Percentiles rank a stretch among this genome's conserved stretches.
phyloP scores from a whole-genome alignment of 2,797 vertebrate species.

The Peromyscus eremicus region DNA sequence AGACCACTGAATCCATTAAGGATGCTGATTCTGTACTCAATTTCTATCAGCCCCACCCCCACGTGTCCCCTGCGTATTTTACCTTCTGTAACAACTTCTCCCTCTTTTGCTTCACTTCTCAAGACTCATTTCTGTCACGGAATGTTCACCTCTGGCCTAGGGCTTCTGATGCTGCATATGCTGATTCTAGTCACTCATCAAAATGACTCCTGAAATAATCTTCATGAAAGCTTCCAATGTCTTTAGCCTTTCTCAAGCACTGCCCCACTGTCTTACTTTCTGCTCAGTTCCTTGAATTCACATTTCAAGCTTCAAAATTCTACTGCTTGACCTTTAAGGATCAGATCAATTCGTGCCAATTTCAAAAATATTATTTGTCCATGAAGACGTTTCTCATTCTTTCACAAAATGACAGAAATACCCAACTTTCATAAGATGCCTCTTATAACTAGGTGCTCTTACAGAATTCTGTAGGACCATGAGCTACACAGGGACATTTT shows the following conservation, averaged over 20 bases:
- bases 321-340: not conserved
- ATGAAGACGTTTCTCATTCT: constrained; percentile 8
- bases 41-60: not conserved
- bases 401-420: constrained; percentile 37
- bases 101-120: not conserved
- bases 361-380: not conserved
- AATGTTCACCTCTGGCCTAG: not conserved
- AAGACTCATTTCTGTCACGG: not conserved
- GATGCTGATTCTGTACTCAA: not conserved
- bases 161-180: constrained; percentile 16
- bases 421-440: not conserved
- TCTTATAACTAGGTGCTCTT: not conserved
- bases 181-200: not conserved
- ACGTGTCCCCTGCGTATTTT: not conserved
- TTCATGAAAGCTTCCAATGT: not conserved
- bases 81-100: not conserved
- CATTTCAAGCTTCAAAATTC: constrained; percentile 22
- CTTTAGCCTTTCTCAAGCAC: not conserved
- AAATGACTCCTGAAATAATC: not conserved
- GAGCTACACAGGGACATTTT: not conserved
- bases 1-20: not conserved
- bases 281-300: not conserved
- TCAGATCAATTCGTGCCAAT: not conserved
- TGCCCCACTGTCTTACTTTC: not conserved
- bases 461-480: not conserved